A percentile compares a stretch with the other conserved stretches of the same genome.
These are phyloP conservation scores for Aethina tumida DNA, from an alignment of 1,140 invertebrate species.

Conservation along the genomic window DNA sequence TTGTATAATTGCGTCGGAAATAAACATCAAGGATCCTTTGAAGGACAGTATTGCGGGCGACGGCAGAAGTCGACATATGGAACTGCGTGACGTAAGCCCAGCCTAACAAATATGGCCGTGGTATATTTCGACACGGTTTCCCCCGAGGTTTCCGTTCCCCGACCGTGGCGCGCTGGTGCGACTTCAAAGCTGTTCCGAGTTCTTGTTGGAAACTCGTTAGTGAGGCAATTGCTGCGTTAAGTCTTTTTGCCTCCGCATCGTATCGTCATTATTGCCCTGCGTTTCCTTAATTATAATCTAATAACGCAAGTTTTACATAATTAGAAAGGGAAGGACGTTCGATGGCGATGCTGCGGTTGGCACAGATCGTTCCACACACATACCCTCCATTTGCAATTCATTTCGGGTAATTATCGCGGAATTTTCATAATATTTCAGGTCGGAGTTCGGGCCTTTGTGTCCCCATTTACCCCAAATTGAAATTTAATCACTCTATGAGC, in stretches of 20 bases:
- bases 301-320: slow-evolving; percentile 15
- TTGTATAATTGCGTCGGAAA: too few species aligned
- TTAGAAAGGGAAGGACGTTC: slow-evolving; percentile 9
- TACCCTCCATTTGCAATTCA: slow-evolving; percentile 13
- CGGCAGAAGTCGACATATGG: too few species aligned
- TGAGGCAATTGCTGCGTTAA: slow-evolving; percentile 12
- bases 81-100: too few species aligned
- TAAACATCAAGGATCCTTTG: too few species aligned
- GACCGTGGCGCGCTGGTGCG: slow-evolving; percentile 6
- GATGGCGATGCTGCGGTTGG: slow-evolving; percentile 8
- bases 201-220: slow-evolving; percentile 16
- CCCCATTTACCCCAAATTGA: too few species aligned
- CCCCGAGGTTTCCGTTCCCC: slow-evolving; percentile 7
- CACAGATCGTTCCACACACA: slow-evolving; percentile 5
- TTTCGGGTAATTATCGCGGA: slow-evolving; percentile 4
- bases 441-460: too few species aligned
- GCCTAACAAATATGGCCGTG: too few species aligned
- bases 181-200: slow-evolving; percentile 14
- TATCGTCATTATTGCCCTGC: slow-evolving; percentile 14
- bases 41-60: too few species aligned
- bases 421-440: too few species aligned
- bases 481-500: too few species aligned
- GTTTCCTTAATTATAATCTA: slow-evolving; percentile 16
- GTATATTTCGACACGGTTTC: too few species aligned
- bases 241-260: slow-evolving; percentile 13